These are phyloP conservation scores for Astropecten irregularis DNA, from an alignment of 53 echinoderm and acorn worm species.

Conservation along the genomic window DNA sequence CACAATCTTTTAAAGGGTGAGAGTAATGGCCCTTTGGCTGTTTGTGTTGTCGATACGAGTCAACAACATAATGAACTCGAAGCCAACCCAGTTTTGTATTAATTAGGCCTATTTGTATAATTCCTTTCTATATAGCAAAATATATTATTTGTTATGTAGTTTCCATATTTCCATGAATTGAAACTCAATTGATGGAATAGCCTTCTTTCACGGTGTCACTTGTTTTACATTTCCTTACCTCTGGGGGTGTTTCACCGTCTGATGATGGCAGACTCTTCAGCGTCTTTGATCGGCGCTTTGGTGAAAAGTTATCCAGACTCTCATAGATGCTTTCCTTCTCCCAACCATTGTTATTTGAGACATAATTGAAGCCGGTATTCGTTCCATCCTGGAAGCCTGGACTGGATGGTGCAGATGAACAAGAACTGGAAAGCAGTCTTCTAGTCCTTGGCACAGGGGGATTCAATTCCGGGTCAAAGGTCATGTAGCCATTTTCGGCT, in stretches of 20 bases:
- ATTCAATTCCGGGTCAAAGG: conserved; percentile 40
- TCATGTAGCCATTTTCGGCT: conserved; percentile 36
- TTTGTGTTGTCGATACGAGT: no score
- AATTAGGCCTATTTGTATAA: no score
- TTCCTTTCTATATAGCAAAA: no score
- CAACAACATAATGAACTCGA: no score
- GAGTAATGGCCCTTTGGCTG: no score
- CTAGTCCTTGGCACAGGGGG: conserved; percentile 20
- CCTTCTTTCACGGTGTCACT: no score
- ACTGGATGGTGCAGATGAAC: conserved; percentile 44
- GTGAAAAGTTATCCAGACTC: conserved; percentile 33
- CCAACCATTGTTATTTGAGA: background rate
- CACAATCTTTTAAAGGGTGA: no score
- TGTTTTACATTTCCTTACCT: no score
- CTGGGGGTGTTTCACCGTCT: conserved; percentile 34
- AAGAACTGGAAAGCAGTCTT: conserved; percentile 23
- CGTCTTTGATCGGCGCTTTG: background rate
- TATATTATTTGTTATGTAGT: no score
- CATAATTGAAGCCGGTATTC: background rate
- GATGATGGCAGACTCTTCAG: conserved; percentile 36
- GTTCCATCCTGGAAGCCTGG: conserved; percentile 33
- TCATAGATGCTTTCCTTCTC: conserved; percentile 37
- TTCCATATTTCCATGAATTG: no score
- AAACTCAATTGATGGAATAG: no score
- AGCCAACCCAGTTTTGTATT: no score